Percentiles rank a stretch among this genome's conserved stretches.
phyloP scores from a whole-genome alignment of 2,888 invertebrate species.

The Sisyra nigra region DNA sequence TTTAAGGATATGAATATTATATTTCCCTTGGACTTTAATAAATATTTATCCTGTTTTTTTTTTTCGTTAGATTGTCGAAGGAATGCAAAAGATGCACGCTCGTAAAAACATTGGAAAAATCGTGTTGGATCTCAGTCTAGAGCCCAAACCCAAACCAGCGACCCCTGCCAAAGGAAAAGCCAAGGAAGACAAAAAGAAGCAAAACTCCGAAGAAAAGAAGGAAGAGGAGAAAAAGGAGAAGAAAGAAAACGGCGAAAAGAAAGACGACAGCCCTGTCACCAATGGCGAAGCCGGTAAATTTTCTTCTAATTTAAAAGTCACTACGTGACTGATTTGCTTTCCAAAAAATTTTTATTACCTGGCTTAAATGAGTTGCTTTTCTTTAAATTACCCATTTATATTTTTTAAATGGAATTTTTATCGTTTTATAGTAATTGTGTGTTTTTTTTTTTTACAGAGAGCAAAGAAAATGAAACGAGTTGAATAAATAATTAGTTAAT shows the following conservation, averaged over 20 bases:
- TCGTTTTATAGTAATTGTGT: not conserved
- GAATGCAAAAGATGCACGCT: slow-evolving; percentile 87
- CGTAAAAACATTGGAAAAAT: slow-evolving; percentile 83
- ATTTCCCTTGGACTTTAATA: too few species aligned
- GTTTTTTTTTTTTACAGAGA: slow-evolving; percentile 30
- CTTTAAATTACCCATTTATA: too few species aligned
- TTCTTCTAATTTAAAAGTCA: slow-evolving; percentile 1
- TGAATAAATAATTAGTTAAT: slow-evolving; percentile 28
- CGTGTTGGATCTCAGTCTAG: slow-evolving; percentile 62
- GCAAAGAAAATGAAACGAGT: slow-evolving; percentile 52
- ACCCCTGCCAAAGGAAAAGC: slow-evolving; percentile 61
- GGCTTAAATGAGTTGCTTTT: too few species aligned
- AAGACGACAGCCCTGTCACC: slow-evolving; percentile 35
- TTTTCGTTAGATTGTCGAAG: slow-evolving; percentile 53
- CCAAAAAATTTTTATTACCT: too few species aligned
- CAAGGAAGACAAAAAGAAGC: slow-evolving; percentile 55
- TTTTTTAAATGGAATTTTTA: too few species aligned
- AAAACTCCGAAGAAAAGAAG: slow-evolving; percentile 49
- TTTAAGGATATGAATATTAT: too few species aligned
- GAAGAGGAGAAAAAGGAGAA: slow-evolving; percentile 30
- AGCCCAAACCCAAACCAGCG: slow-evolving; percentile 64
- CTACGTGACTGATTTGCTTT: too few species aligned
- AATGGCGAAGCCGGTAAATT: slow-evolving; percentile 28
- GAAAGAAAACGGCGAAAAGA: slow-evolving; percentile 34
- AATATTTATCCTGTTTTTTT: slow-evolving; percentile 3